Evolutionary conservation across 2,113 vertebrate genomes (phyloP).

Genomic region (Pogona vitticeps): DNA sequence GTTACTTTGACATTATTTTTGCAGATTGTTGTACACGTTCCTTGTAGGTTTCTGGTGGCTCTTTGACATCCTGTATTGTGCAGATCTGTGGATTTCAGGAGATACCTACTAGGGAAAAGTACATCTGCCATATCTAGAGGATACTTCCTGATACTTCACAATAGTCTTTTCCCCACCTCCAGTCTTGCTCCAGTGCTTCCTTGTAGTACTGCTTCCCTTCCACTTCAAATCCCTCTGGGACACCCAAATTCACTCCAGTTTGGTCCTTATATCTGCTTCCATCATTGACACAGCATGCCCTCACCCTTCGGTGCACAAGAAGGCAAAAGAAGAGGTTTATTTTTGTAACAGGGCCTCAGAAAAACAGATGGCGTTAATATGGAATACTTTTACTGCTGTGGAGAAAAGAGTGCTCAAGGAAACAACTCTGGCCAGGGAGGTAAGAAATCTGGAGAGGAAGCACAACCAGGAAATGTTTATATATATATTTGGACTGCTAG

Average conservation of each 20-base stretch:
- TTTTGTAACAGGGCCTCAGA: not conserved
- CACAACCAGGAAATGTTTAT: no score
- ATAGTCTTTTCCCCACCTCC: constrained; percentile 1
- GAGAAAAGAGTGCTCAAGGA: not conserved
- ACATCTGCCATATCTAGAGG: no score
- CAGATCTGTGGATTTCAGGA: not conserved
- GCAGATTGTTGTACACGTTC: no score
- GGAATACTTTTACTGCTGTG: not conserved
- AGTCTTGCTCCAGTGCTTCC: not conserved
- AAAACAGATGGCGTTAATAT: not conserved
- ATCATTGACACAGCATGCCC: not conserved
- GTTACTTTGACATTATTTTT: no score
- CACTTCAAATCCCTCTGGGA: not conserved
- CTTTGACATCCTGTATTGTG: not conserved
- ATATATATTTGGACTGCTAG: no score
- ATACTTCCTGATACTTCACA: not conserved
- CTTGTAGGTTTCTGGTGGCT: no score
- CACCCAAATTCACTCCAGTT: not conserved
- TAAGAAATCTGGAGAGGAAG: not conserved
- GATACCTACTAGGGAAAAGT: no score
- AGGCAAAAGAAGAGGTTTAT: not conserved
- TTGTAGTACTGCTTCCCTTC: no score
- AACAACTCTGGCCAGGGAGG: not conserved
- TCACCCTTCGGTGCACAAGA: not conserved
- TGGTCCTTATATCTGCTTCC: not conserved